Base-by-base conservation (phyloP, 1,140 invertebrate species). In the Cherax quadricarinatus region DNA sequence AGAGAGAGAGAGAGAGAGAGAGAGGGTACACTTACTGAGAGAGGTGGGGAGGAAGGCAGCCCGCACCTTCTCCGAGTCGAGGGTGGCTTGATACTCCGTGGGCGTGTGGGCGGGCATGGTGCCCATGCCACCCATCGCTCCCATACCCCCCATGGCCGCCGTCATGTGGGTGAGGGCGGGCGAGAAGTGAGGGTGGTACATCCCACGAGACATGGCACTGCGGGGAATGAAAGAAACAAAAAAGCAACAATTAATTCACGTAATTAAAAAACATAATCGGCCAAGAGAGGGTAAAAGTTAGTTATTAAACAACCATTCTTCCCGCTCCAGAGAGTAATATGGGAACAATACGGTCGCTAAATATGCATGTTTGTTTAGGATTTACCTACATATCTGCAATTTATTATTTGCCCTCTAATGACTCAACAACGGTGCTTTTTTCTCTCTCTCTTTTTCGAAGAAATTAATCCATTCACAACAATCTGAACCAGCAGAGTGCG, bases 111-210 rank as follows among this genome's bases (percentile, higher is more conserved):
- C 3, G 62, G 92, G 87, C 4, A 93, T 73, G 57, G 87, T 88
- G 82, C 87, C 87, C 9, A 87, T 83, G 87, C 89, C 85, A n/a
- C 83, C 60, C 92, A 93, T 93, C 9, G 86, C 92, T 16, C 92
- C 92, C 87, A 93, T 93, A 12, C 92, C 88, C 7, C 92, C 87
- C 92, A 93, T 93, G 18, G 92, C 92, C 18, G 92, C 92, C 24
- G 92, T 93, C 92, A 93, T 93, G 82, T 93, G 92, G 82, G 92
- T 93, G 18, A 93, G 75, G 48, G 92, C 80, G 53, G 92, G 92
- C 16, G 92, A 82, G 87, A 93, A 93, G 62, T 88, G 92, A 12
- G 82, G 92, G 1, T 62, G 87, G 30, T 89, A 93, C 92, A 93
- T 93, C 6, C 92, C 92, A n/a, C 92, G 86, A 14, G 92, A 93